These are phyloP conservation scores for Cygnus olor DNA, from an alignment of 2,797 vertebrate genomes.

Conservation along the genomic window DNA sequence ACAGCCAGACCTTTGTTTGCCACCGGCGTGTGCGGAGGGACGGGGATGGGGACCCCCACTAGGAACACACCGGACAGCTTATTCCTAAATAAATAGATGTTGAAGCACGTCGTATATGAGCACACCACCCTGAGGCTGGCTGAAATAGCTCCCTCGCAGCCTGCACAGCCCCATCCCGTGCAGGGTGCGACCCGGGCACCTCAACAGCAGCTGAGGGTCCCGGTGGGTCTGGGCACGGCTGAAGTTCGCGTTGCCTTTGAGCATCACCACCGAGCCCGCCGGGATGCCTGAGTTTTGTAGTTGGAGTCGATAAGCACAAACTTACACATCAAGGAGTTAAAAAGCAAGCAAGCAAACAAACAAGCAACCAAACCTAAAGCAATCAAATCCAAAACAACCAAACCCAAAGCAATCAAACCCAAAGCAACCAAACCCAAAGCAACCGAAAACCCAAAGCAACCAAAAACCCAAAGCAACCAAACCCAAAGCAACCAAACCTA, in stretches of 20 bases:
- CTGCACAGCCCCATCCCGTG: background rate
- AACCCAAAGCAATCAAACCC: too few relatives aligned
- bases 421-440: too few relatives aligned
- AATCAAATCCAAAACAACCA: too few relatives aligned
- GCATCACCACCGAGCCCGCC: background rate
- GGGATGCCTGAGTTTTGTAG: background rate
- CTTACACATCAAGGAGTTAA: background rate
- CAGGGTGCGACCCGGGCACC: background rate
- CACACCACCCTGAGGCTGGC: background rate
- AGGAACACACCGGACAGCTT: background rate
- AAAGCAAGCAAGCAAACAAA: background rate
- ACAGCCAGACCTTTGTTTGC: constrained; percentile 67
- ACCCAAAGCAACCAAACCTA: too few relatives aligned
- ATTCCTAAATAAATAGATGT: rapidly evolving
- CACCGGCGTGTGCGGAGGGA: too few relatives aligned
- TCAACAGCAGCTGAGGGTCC: background rate
- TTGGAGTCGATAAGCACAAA: background rate
- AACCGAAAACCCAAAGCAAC: too few relatives aligned
- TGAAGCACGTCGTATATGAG: background rate
- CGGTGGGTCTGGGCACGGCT: background rate
- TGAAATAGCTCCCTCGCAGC: background rate
- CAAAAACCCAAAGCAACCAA: too few relatives aligned
- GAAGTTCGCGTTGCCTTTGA: background rate
- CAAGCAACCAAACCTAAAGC: too few relatives aligned
- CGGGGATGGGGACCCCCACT: too few relatives aligned